Evolutionary conservation across 2,113 vertebrate species (phyloP), one percentile per base, ranked within the genome.

Genomic region (Marcusenius ussheri): DNA sequence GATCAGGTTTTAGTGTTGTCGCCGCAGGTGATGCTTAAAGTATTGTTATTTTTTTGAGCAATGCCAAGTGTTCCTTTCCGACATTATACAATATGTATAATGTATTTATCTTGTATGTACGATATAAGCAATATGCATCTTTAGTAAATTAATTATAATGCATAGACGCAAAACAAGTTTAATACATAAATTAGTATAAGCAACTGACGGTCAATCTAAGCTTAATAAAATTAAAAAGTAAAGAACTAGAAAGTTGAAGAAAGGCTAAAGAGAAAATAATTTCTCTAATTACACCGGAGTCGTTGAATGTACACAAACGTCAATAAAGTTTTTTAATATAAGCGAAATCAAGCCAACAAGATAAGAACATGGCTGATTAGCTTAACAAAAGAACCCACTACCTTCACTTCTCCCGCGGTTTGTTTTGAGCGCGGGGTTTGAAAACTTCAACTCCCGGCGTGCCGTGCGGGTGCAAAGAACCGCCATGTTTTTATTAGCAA

Each of bases 401-500:
- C 13, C 51, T 31, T 31, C 27, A 51, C 5, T 35, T 7, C 2
- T 47, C 89, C 58, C 89, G 89, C 87, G 66, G 62, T 56, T 88
- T 88, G 74, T 62, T 90, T 88, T 90, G 51, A 84, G 17, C 47
- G 27, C 56, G n/a, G 19, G 47, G 31, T 7, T 24, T 53, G 58
- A 19, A 15, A 87, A 93, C 93, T 92, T 89, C 91, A 90, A 51
- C 0, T 91, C 90, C 91, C 91, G 91, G 1, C 53, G 62, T 90
- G 35, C 90, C 53, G 19, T 10, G 15, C 42, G 58, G 66, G 19
- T 21, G 45, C 11, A 1, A 50, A n/a, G 91, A 90, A 94, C 94
- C 93, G 93, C 90, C 56, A 31, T 45, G 62, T 83, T 24, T 53
- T 84, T 62, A 31, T 53, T 87, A 21, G 42, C 21, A 47, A 46